Percentiles rank a stretch among this genome's conserved stretches.
Conservation (phyloP, 2,113 vertebrate genomes). For the Agelaius phoeniceus region DNA sequence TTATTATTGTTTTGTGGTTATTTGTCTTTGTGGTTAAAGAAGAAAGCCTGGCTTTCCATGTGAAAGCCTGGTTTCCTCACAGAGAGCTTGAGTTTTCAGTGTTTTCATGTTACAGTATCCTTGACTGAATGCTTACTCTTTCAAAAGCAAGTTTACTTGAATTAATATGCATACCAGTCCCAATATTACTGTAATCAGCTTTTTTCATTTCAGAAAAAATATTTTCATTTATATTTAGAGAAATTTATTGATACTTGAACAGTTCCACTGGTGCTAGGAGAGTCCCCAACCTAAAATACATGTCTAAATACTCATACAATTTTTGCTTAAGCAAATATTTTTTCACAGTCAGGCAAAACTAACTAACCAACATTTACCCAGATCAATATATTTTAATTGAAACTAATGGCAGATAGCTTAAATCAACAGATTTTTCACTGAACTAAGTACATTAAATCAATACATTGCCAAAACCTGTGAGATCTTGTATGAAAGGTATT, state of each 20-base stretch:
- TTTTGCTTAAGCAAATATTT: slow-evolving; percentile 66
- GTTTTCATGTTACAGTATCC: not conserved
- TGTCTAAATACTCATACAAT: slow-evolving; percentile 16
- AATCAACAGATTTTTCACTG: slow-evolving; percentile 76
- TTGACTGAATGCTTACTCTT: not conserved
- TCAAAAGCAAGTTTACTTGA: not conserved
- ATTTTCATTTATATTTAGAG: slow-evolving; percentile 18
- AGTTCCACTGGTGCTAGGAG: slow-evolving; percentile 4
- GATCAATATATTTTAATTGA: slow-evolving; percentile 81
- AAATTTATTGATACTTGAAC: slow-evolving; percentile 31
- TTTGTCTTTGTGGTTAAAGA: not conserved
- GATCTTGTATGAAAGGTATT: slow-evolving; percentile 69
- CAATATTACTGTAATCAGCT: not conserved
- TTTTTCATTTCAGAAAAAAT: not conserved
- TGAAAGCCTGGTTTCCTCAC: not conserved
- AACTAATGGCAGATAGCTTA: slow-evolving; percentile 76
- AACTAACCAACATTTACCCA: slow-evolving; percentile 72
- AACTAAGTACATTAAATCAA: slow-evolving; percentile 75
- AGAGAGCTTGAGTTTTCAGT: not conserved
- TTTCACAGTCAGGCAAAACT: slow-evolving; percentile 64
- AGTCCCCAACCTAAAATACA: not conserved
- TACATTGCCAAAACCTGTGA: slow-evolving; percentile 71
- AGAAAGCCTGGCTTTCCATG: not conserved
- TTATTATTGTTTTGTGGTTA: not conserved
- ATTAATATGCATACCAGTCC: not conserved